A percentile compares a stretch with the other conserved stretches of the same genome.
Conservation (phyloP, 2,797 vertebrate genomes). For the Euthynnus affinis region DNA sequence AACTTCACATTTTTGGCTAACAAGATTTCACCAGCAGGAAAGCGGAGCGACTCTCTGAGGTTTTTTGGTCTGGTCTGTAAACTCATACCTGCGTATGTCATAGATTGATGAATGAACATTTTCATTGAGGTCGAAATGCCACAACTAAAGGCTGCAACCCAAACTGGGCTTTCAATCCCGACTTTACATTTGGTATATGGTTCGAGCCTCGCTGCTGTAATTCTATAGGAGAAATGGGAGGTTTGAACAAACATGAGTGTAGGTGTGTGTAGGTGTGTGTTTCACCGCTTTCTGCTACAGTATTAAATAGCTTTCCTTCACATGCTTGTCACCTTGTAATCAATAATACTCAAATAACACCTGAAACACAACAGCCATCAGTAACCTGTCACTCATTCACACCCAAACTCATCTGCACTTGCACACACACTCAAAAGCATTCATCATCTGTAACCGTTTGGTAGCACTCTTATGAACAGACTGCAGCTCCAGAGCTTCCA, state of each 20-base stretch:
- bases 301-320: slow-evolving; percentile 77
- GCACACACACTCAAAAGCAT: slow-evolving; percentile 45
- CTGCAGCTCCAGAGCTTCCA: slow-evolving; percentile 69
- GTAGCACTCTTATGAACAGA: slow-evolving; percentile 53
- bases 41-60: background rate
- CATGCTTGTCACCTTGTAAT: slow-evolving; percentile 74
- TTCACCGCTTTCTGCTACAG: slow-evolving; percentile 67
- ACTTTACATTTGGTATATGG: slow-evolving; percentile 61
- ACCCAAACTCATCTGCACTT: slow-evolving; percentile 39
- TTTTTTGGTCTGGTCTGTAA: slow-evolving; percentile 42
- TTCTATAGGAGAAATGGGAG: slow-evolving; percentile 70
- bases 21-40: slow-evolving; percentile 19
- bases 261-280: slow-evolving; percentile 63
- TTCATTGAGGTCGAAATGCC: slow-evolving; percentile 68
- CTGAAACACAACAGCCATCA: slow-evolving; percentile 64
- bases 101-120: slow-evolving; percentile 77
- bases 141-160: slow-evolving; percentile 65
- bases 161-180: slow-evolving; percentile 62
- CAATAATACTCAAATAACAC: slow-evolving; percentile 76
- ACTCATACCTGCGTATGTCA: slow-evolving; percentile 50
- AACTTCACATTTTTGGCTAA: slow-evolving; percentile 13
- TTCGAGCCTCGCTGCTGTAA: slow-evolving; percentile 64
- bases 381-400: slow-evolving; percentile 54
- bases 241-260: slow-evolving; percentile 74
- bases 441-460: slow-evolving; percentile 60